phyloP scores from a whole-genome alignment of 2,113 vertebrate species.

The Eublepharis macularius region DNA sequence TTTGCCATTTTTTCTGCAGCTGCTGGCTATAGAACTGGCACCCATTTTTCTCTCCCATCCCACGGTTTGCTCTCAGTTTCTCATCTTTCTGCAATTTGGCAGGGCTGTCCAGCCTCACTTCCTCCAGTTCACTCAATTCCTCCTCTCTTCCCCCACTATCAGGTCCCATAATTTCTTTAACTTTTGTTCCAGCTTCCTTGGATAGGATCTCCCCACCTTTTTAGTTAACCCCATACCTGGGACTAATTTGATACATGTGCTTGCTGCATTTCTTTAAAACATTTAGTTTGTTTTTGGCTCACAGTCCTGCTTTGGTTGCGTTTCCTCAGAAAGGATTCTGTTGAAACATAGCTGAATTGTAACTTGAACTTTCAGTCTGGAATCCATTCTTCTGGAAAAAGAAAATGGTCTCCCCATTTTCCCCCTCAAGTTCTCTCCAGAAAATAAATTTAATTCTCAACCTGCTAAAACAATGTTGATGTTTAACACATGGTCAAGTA shows the following conservation, averaged over 20 bases:
- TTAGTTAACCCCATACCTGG: not conserved
- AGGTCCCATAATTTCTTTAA: not conserved
- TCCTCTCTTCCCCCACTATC: not conserved
- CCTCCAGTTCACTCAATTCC: not conserved
- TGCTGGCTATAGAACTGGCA: not conserved
- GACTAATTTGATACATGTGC: not conserved
- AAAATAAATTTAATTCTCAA: not conserved
- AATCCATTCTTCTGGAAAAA: not conserved
- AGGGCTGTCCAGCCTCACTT: not conserved
- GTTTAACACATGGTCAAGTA: not conserved
- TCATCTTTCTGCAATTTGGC: conserved; percentile 2
- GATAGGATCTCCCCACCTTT: not conserved
- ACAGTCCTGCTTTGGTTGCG: not conserved
- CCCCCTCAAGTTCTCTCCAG: not conserved
- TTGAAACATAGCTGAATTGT: not conserved
- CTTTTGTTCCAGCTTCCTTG: not conserved
- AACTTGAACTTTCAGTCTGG: not conserved
- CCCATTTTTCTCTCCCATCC: not conserved
- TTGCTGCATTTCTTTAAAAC: not conserved
- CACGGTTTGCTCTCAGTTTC: not conserved
- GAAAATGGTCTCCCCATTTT: not conserved
- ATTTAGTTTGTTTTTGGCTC: not conserved
- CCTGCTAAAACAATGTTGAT: not conserved
- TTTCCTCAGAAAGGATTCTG: not conserved
- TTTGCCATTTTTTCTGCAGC: not conserved